These are phyloP conservation scores for Syngnathus scovelli DNA, from an alignment of 2,113 vertebrate genomes.

Conservation along the genomic window DNA sequence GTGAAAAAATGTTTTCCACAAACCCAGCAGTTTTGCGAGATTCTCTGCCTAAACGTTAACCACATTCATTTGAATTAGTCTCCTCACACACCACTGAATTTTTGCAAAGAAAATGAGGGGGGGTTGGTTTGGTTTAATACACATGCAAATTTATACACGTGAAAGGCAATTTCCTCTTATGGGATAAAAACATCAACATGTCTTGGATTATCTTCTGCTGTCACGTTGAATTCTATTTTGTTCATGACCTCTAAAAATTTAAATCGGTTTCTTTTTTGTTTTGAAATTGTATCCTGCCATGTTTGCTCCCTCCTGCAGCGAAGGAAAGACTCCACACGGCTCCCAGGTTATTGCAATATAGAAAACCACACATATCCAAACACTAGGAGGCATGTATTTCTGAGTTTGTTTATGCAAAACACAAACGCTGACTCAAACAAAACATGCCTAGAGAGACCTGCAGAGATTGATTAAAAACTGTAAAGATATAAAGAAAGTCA, in stretches of 20 bases:
- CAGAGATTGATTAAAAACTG: slow-evolving; percentile 15
- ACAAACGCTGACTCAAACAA: slow-evolving; percentile 32
- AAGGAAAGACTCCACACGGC: slow-evolving; percentile 6
- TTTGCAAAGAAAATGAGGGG: no score
- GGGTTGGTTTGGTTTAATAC: not conserved
- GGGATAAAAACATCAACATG: not conserved
- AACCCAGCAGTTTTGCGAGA: no score
- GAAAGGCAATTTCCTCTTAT: not conserved
- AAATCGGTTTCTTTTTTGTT: not conserved
- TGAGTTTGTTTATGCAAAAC: slow-evolving; percentile 11
- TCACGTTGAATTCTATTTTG: not conserved
- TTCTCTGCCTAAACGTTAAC: no score
- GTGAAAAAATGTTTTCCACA: no score
- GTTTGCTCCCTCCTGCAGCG: slow-evolving; percentile 14
- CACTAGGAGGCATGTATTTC: slow-evolving; percentile 17
- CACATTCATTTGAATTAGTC: no score
- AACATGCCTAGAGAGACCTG: slow-evolving; percentile 28
- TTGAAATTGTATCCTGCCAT: slow-evolving; percentile 5
- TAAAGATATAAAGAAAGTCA: slow-evolving; percentile 25
- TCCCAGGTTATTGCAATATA: slow-evolving; percentile 25
- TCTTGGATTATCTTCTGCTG: not conserved
- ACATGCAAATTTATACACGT: not conserved
- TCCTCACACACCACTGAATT: no score
- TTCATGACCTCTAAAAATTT: not conserved
- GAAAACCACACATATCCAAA: slow-evolving; percentile 15